Conservation (phyloP, 2,888 invertebrate genomes). For the Syrista parreyssii region DNA sequence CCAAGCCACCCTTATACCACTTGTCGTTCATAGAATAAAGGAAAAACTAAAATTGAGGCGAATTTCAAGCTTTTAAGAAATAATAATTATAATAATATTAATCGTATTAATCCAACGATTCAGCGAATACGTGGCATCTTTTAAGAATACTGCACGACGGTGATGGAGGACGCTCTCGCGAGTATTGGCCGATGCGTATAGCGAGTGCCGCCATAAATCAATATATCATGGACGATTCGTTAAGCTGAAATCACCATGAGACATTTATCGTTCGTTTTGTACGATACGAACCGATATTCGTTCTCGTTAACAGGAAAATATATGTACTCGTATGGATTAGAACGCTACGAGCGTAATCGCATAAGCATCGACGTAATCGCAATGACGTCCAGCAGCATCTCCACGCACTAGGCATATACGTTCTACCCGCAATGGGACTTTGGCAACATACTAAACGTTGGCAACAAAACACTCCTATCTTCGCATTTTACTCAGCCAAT, state of each 20-base stretch:
- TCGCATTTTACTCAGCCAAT: slow-evolving; percentile 39
- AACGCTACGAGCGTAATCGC: neutral
- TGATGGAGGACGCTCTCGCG: slow-evolving; percentile 26
- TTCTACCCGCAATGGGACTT: slow-evolving; percentile 52
- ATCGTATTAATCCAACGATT: slow-evolving; percentile 2
- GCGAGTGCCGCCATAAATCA: neutral
- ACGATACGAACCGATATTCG: neutral
- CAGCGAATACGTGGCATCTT: slow-evolving; percentile 28
- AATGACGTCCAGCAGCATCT: slow-evolving; percentile 9
- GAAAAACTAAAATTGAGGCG: neutral
- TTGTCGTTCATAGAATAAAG: neutral
- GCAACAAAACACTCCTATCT: slow-evolving; percentile 53
- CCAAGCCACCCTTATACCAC: neutral
- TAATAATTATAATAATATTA: neutral
- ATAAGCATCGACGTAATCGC: neutral
- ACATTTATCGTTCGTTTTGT: neutral
- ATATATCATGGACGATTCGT: neutral
- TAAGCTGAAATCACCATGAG: neutral
- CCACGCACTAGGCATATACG: slow-evolving; percentile 40
- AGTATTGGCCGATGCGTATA: slow-evolving; percentile 14
- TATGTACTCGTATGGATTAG: neutral
- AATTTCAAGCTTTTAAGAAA: neutral
- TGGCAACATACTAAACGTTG: slow-evolving; percentile 60
- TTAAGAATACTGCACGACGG: slow-evolving; percentile 27
- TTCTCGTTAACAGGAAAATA: neutral